These are phyloP conservation scores for Ochropleura leucogaster DNA, from an alignment of 2,888 invertebrate species.

Conservation along the genomic window DNA sequence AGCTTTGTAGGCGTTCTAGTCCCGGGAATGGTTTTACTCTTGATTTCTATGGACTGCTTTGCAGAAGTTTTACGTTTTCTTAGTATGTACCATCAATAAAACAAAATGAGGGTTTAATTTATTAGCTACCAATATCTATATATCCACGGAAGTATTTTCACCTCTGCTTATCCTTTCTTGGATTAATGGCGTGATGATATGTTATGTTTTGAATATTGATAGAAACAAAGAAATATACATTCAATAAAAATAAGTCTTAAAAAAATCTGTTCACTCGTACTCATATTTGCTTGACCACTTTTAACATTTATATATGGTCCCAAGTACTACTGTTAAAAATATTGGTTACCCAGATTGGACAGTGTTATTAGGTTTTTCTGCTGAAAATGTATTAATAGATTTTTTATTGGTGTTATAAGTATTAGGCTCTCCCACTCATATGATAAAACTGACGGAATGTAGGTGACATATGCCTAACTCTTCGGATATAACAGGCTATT, in stretches of 20 bases:
- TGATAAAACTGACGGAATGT: not conserved
- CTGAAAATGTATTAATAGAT: not conserved
- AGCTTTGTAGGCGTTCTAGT: constrained; percentile 9
- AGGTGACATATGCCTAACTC: not conserved
- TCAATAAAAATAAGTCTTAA: not conserved
- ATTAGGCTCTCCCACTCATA: not conserved
- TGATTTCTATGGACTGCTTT: constrained; percentile 15
- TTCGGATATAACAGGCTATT: not conserved
- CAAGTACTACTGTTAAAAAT: not conserved
- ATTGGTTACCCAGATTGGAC: not conserved
- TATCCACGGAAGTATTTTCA: no score
- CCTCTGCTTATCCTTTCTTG: not conserved
- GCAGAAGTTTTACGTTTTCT: not conserved
- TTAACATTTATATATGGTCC: no score
- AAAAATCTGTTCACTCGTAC: not conserved
- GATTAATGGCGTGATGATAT: not conserved
- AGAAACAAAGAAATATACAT: not conserved
- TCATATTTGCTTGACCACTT: no score
- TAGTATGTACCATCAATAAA: not conserved
- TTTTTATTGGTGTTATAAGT: not conserved
- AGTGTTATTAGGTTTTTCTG: no score
- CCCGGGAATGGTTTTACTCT: constrained; percentile 9
- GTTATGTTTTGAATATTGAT: not conserved
- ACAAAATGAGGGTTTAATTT: no score
- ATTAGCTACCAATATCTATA: no score